Percentiles rank a stretch among this genome's conserved stretches.
Conservation (phyloP, 2,797 vertebrate species). For the Tokudaia tokunoshimensis region DNA sequence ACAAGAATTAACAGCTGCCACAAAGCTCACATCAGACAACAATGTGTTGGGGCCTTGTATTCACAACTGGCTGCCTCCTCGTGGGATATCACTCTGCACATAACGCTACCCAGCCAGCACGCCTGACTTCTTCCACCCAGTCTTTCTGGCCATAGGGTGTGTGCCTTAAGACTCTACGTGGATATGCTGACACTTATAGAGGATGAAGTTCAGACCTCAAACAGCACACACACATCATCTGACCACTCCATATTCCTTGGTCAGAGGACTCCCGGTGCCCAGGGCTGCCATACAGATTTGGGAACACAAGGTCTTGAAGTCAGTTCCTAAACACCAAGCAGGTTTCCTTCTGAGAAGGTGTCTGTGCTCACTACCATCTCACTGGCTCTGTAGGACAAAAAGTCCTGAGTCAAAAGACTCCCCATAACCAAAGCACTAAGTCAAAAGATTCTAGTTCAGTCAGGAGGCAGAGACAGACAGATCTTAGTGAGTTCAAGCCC, state of each 20-base stretch:
- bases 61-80: not conserved
- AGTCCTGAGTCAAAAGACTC: not conserved
- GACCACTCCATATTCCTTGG: accelerated
- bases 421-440: not conserved
- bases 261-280: not conserved
- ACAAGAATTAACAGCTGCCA: not conserved
- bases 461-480: not conserved
- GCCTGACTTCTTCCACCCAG: not conserved
- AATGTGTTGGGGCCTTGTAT: not conserved
- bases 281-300: not conserved
- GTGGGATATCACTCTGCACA: not conserved
- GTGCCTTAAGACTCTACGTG: not conserved
- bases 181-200: not conserved
- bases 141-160: not conserved
- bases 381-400: not conserved
- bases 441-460: not conserved
- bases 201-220: not conserved
- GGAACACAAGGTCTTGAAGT: not conserved
- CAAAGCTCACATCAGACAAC: not conserved
- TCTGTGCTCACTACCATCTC: no score
- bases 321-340: not conserved
- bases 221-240: not conserved
- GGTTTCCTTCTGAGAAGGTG: not conserved
- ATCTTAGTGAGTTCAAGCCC: not conserved
- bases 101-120: not conserved